Base-by-base conservation (phyloP, 2,113 vertebrate species). In the Agapornis roseicollis region DNA sequence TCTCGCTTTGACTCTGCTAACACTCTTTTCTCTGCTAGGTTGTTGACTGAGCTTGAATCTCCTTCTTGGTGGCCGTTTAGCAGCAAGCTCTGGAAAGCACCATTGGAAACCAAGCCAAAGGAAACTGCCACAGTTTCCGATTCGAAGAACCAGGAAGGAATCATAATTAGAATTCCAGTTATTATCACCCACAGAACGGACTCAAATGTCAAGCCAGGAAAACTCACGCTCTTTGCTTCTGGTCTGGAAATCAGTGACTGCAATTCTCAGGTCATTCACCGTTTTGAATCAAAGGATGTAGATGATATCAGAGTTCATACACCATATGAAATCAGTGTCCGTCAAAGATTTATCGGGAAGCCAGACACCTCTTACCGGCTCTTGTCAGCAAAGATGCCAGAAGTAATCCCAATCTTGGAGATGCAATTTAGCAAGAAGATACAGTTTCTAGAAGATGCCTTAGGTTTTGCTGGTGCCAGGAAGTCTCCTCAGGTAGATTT, bases 61-160 rank as follows among this genome's bases (percentile, higher is more conserved):
- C 99, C 99, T 1, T 94, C 98, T 42, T 99, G 99, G 99, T 99
- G 99, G 99, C 99, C 99, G 0, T 99, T 99, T 76, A 97, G 98
- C 85, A 98, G 97, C 94, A 98, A 98, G 19, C 98, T 98, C 37
- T 98, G 99, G 99, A 99, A 97, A 95, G 80, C 35, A 1, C 97
- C 98, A 0, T 73, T 92, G 56, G 98, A 99, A 27, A 33, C 76
- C 2, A 98, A 98, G 24, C 83, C 95, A 2, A 97, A 97, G 86
- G 97, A 97, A 31, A 82, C 76, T 1, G 55, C 87, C 6, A 2
- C 96, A 0, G 3, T 49, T 13, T 68, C 97, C 4, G 85, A 73
- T 6, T 61, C 97, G 7, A 81, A 76, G 95, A 80, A 3, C 55
- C 97, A 91, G 96, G 97, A 98, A 35, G 98, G 96, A 55, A 94